phyloP scores from a whole-genome alignment of 2,113 vertebrate species.

The Galemys pyrenaicus region DNA sequence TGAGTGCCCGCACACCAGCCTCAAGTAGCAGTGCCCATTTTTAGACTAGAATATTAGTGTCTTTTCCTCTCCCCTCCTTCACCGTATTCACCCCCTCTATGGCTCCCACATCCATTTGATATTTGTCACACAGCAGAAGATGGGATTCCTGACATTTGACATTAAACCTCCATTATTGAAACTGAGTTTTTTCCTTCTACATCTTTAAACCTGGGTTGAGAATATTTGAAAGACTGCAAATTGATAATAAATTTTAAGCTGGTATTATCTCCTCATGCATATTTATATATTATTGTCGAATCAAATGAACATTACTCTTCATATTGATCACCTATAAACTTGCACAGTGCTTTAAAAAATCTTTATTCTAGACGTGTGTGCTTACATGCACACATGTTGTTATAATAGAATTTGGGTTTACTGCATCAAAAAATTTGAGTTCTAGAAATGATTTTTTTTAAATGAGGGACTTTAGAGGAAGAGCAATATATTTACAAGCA shows the following conservation, averaged over 20 bases:
- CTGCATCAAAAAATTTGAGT: not conserved
- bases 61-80: not conserved
- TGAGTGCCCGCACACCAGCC: not conserved
- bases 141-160: not conserved
- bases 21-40: not conserved
- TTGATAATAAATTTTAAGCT: conserved; percentile 40
- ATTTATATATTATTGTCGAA: not conserved
- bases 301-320: not conserved
- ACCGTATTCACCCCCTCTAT: not conserved
- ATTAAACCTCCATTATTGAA: conserved; percentile 17
- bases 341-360: not conserved
- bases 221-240: conserved; percentile 28
- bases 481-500: not conserved
- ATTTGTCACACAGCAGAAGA: not conserved
- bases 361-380: not conserved
- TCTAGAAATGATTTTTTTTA: conserved; percentile 39
- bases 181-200: not conserved
- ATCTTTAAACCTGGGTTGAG: not conserved
- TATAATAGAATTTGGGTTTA: not conserved
- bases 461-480: not conserved
- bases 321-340: not conserved
- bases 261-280: not conserved
- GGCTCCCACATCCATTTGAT: not conserved
- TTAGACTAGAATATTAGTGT: not conserved
- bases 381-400: not conserved